Evolutionary conservation across 2,888 invertebrate species (phyloP), one percentile per base, ranked within the genome.

Genomic region (Dasypogon diadema): DNA sequence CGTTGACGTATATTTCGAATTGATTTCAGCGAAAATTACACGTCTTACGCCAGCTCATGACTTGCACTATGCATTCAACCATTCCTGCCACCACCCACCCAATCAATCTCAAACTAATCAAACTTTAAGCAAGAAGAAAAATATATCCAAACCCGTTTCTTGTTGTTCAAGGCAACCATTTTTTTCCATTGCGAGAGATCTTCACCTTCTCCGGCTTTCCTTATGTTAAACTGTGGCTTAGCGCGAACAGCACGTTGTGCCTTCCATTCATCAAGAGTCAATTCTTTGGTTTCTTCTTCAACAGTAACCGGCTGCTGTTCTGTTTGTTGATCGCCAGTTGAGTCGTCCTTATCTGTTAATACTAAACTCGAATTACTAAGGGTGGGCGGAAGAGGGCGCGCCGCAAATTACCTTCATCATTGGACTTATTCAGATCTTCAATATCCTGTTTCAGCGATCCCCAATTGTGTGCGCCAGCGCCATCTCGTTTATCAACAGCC

Each of bases 401-500:
- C n/a, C n/a, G n/a, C n/a, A n/a, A n/a, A n/a, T 51, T 75, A 75
- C 82, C 80, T 48, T 81, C 79, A 46, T 82, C 79, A 77, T 81
- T 82, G 4, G 82, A 78, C 80, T 84, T 84, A 75, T 82, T 84
- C 21, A 83, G 78, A 75, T 85, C 85, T 89, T 93, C 95, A 82
- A 96, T 91, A 81, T 96, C 95, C 86, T 97, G 97, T 87, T 94
- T 94, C 82, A 94, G 91, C 79, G 94, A 94, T 81, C 97, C 97
- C 97, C 98, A 98, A 88, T 98, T 98, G 87, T 96, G 95, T 80
- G 96, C 92, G 80, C 97, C 98, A 85, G 92, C 94, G 81, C 97
- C 98, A 82, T 98, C 97, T 80, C 95, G 93, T 88, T 98, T 98
- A 86, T 97, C 97, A 81, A 95, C 91, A 79, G 96, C 91, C 87